A percentile compares a stretch with the other conserved stretches of the same genome.
These are phyloP conservation scores for Ips nitidus DNA, from an alignment of 1,140 invertebrate genomes.

Conservation along the genomic window DNA sequence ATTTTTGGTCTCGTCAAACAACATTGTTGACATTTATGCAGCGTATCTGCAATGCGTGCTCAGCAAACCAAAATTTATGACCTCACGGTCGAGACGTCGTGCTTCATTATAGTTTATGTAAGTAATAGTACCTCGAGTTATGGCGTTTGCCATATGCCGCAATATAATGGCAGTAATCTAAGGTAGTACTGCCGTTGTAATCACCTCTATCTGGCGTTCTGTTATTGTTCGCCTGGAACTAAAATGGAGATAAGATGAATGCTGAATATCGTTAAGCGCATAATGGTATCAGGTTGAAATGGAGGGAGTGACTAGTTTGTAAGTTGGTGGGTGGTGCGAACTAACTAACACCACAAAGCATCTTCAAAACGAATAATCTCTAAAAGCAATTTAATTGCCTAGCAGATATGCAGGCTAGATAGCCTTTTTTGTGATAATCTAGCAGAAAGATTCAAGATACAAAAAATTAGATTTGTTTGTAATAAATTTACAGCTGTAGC, in stretches of 20 bases:
- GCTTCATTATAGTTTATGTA: conserved; percentile 17
- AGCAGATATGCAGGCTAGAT: too few species aligned
- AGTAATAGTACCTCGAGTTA: conserved; percentile 8
- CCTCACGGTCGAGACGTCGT: conserved; percentile 3
- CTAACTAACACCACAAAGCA: not conserved
- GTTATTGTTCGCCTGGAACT: conserved; percentile 13
- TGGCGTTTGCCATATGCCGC: conserved; percentile 23
- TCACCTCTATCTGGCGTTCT: conserved; percentile 19
- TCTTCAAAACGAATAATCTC: too few species aligned
- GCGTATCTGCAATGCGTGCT: conserved; percentile 12
- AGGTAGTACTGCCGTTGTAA: conserved; percentile 10
- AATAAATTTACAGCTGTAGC: too few species aligned
- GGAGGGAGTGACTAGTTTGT: not conserved
- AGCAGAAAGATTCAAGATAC: too few species aligned
- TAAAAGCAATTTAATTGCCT: too few species aligned
- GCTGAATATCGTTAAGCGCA: not conserved
- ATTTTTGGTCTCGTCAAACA: too few species aligned
- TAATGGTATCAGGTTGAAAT: not conserved
- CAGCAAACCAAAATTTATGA: conserved; percentile 13
- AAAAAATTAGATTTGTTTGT: too few species aligned
- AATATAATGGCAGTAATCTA: conserved; percentile 16
- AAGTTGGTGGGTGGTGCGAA: not conserved
- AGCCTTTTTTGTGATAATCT: too few species aligned
- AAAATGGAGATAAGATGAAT: conserved; percentile 10
- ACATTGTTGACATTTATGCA: too few species aligned